Base-by-base conservation (phyloP, 2,797 vertebrate species). In the Muraenolepis orangiensis region DNA sequence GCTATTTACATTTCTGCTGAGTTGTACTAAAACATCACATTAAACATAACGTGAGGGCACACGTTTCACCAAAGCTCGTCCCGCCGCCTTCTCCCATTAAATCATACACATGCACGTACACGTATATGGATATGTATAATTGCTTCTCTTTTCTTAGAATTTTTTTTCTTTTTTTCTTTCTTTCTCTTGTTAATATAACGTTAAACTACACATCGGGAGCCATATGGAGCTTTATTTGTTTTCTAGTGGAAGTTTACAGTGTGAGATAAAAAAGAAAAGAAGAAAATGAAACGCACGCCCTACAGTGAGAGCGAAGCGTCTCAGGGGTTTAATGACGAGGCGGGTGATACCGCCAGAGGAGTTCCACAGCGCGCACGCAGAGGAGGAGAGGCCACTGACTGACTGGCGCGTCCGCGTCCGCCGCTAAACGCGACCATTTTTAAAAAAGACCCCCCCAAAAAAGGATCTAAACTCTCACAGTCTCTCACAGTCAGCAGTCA, bases 161-260 rank as follows among this genome's bases (percentile, higher is more conserved):
- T n/a, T n/a, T n/a, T n/a, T n/a, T n/a, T n/a, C n/a, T n/a, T n/a
- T n/a, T n/a, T n/a, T n/a, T n/a, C n/a, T n/a, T n/a, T n/a, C n/a
- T n/a, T n/a, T n/a, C n/a, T n/a, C n/a, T n/a, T n/a, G n/a, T n/a
- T n/a, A n/a, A n/a, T n/a, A n/a, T 84, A 91, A 84, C 84, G 82
- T 81, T 87, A 90, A 88, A 85, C 78, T n/a, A 85, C 86, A 90
- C 82, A 84, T n/a, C n/a, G n/a, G n/a, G n/a, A 87, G 86, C 85
- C 90, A 93, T 91, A 93, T 91, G 90, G 90, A 76, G 20, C 79
- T 93, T 93, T 92, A 93, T 93, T 91, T 87, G 84, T 89, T 87
- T n/a, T 85, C 79, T 80, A 80, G 82, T 82, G 85, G 82, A 81
- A 83, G 82, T 93, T 94, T 93, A 92, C 87, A 83, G 81, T 80